Evolutionary conservation across 2,113 vertebrate species (phyloP).

Genomic region (Spilogale gracilis): DNA sequence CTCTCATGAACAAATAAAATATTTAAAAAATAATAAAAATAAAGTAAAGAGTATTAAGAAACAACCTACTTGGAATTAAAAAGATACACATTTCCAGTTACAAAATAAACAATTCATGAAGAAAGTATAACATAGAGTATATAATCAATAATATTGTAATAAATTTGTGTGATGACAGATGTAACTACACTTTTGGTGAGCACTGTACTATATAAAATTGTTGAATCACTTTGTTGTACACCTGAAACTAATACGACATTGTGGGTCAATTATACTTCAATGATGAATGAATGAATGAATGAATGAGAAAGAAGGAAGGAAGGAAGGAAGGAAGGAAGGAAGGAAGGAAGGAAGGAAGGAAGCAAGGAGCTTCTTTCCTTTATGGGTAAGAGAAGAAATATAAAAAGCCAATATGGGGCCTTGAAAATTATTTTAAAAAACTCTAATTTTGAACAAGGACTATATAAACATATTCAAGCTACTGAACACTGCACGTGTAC

Average conservation of each 20-base stretch:
- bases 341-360: no score
- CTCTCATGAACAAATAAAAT: no score
- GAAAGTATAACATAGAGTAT: not conserved
- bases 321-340: no score
- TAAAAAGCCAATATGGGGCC: slow-evolving; percentile 20
- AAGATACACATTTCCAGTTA: not conserved
- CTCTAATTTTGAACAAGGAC: slow-evolving; percentile 43
- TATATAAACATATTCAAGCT: slow-evolving; percentile 31
- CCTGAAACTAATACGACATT: not conserved
- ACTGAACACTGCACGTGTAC: not conserved
- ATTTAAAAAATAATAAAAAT: no score
- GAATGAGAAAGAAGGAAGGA: not conserved
- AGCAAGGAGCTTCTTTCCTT: not conserved
- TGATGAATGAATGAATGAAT: not conserved
- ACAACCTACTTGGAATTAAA: not conserved
- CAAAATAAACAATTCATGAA: not conserved
- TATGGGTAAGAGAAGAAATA: not conserved
- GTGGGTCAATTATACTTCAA: not conserved
- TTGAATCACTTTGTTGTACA: not conserved
- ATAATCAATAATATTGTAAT: not conserved
- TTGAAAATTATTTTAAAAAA: slow-evolving; percentile 46
- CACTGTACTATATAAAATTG: not conserved
- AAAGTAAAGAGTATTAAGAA: not conserved
- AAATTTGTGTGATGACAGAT: not conserved
- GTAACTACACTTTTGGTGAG: not conserved